Evolutionary conservation across 1,140 invertebrate species (phyloP).

Genomic region (Rhizoglyphus robini): DNA sequence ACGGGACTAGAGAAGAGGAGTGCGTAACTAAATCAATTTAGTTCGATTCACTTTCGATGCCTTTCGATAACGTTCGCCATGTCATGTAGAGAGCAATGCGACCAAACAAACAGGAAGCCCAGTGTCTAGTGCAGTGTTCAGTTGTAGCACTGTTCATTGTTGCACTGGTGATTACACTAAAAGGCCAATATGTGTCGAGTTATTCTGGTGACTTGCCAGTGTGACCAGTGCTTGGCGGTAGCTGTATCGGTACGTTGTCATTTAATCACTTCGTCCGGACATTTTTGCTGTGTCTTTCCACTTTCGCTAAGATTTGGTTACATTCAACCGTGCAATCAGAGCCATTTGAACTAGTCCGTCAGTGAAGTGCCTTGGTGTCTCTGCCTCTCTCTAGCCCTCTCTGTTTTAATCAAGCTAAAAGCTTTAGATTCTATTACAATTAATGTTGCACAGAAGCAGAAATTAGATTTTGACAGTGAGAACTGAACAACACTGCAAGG

Average conservation of each 20-base stretch:
- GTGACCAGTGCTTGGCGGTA: no score
- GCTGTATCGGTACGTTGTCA: not conserved
- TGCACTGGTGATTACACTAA: no score
- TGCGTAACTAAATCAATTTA: slow-evolving; percentile 1
- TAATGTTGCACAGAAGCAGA: not conserved
- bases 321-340: not conserved
- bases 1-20: not conserved
- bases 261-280: not conserved
- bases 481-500: not conserved
- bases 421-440: slow-evolving; percentile 14
- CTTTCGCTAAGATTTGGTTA: not conserved
- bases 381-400: no score
- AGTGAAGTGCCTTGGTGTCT: no score
- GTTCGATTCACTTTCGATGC: not conserved
- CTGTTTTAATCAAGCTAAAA: slow-evolving; percentile 13
- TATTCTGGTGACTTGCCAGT: no score
- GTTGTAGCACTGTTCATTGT: no score
- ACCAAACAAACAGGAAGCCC: no score
- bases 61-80: no score
- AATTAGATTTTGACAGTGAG: not conserved
- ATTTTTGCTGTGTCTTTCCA: not conserved
- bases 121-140: no score
- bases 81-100: no score
- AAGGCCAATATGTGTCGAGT: no score
- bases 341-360: no score